Conservation (phyloP, 2,113 vertebrate genomes). For the Leuciscus idus region DNA sequence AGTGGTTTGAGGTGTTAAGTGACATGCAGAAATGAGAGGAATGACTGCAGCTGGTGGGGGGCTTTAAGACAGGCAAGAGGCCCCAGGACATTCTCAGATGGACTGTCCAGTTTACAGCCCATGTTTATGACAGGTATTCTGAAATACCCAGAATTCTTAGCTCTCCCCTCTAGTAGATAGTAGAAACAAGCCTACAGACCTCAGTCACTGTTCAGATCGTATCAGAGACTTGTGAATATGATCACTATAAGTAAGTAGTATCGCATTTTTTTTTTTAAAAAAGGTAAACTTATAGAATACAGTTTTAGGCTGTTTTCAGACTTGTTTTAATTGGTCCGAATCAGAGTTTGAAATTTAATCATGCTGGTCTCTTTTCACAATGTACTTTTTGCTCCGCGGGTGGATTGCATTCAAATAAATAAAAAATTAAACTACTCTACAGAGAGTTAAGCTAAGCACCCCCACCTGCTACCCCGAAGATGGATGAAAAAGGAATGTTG, state of each 20-base stretch:
- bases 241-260: not conserved
- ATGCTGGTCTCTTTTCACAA: not conserved
- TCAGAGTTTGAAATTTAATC: not conserved
- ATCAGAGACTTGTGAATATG: not conserved
- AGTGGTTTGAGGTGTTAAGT: constrained; percentile 60
- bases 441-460: too few relatives aligned
- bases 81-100: constrained; percentile 40
- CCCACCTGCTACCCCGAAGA: not conserved
- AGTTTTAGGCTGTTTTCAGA: not conserved
- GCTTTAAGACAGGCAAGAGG: constrained; percentile 28
- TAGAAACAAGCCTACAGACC: constrained; percentile 1
- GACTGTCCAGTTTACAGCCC: constrained; percentile 54
- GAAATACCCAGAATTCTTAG: constrained; percentile 52
- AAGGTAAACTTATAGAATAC: not conserved
- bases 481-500: not conserved
- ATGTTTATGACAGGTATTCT: constrained; percentile 46
- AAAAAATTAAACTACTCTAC: too few relatives aligned
- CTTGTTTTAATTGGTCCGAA: not conserved
- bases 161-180: not conserved
- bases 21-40: constrained; percentile 46
- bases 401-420: not conserved
- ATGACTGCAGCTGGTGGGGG: constrained; percentile 55
- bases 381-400: not conserved
- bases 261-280: not conserved
- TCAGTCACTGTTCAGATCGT: not conserved